These are phyloP conservation scores for Euglossa dilemma DNA, from an alignment of 1,140 invertebrate species.

Conservation along the genomic window DNA sequence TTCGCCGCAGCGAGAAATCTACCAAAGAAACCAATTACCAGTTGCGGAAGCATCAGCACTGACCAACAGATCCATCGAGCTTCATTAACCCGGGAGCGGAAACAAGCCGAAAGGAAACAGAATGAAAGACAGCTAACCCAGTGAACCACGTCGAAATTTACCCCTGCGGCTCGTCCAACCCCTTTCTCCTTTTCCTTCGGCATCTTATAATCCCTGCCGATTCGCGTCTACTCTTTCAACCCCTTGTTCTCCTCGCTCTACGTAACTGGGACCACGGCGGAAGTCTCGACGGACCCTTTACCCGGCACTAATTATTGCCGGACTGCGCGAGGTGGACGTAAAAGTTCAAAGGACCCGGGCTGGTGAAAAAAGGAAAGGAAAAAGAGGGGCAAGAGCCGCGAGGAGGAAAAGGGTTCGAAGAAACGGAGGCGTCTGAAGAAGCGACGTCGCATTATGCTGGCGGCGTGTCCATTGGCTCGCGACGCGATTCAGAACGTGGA, in stretches of 20 bases:
- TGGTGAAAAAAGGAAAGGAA: neutral
- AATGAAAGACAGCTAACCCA: neutral
- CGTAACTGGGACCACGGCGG: neutral
- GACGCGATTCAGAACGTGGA: slow-evolving; percentile 35
- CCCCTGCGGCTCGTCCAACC: neutral
- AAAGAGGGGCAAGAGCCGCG: neutral
- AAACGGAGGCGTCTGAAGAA: neutral
- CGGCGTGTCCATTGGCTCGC: slow-evolving; percentile 4
- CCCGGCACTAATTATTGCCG: slow-evolving; percentile 43
- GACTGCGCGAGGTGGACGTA: slow-evolving; percentile 21
- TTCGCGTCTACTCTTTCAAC: neutral
- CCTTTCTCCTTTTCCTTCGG: no score
- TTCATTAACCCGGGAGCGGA: slow-evolving; percentile 3
- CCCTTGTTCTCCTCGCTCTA: neutral
- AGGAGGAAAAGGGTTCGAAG: neutral
- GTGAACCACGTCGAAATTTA: neutral
- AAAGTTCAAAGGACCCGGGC: slow-evolving; percentile 33
- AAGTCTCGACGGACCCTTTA: slow-evolving; percentile 25
- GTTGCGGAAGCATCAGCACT: no score
- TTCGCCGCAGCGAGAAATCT: neutral
- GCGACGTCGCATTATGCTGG: neutral
- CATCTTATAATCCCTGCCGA: neutral
- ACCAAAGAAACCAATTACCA: neutral
- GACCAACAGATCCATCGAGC: neutral
- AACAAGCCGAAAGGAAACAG: neutral